A percentile compares a stretch with the other conserved stretches of the same genome.
phyloP scores from a whole-genome alignment of 1,140 invertebrate genomes.

The Drosophila willistoni region DNA sequence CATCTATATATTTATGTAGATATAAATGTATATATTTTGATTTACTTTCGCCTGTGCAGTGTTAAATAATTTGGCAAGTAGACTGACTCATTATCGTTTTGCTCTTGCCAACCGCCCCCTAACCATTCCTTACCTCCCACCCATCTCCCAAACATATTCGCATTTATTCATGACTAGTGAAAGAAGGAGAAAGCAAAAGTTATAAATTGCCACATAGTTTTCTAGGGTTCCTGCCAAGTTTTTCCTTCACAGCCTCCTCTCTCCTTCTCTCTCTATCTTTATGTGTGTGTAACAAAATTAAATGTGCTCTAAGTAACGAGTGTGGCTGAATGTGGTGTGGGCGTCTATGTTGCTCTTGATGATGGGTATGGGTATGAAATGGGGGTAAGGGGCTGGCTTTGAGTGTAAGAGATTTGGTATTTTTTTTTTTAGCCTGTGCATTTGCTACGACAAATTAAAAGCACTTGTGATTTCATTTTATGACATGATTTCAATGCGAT shows the following conservation, averaged over 20 bases:
- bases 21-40: slow-evolving; percentile 36
- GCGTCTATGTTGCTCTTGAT: too few relatives aligned
- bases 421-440: slow-evolving; percentile 42
- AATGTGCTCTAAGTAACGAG: slow-evolving; percentile 79
- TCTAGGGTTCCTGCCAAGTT: slow-evolving; percentile 58
- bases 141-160: background rate
- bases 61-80: slow-evolving; percentile 61
- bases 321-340: slow-evolving; percentile 13
- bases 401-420: background rate
- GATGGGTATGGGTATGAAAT: slow-evolving; percentile 1
- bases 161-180: slow-evolving; percentile 21
- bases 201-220: slow-evolving; percentile 80
- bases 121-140: background rate
- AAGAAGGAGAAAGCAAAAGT: slow-evolving; percentile 52
- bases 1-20: background rate
- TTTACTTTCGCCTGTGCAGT: slow-evolving; percentile 49
- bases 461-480: slow-evolving; percentile 78
- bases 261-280: background rate
- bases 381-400: background rate
- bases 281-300: slow-evolving; percentile 71
- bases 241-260: background rate
- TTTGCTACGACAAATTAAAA: slow-evolving; percentile 76
- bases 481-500: slow-evolving; percentile 63
- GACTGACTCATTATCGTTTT: slow-evolving; percentile 62
- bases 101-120: background rate